phyloP scores from a whole-genome alignment of 2,797 vertebrate genomes.

The Oreochromis mossambicus region DNA sequence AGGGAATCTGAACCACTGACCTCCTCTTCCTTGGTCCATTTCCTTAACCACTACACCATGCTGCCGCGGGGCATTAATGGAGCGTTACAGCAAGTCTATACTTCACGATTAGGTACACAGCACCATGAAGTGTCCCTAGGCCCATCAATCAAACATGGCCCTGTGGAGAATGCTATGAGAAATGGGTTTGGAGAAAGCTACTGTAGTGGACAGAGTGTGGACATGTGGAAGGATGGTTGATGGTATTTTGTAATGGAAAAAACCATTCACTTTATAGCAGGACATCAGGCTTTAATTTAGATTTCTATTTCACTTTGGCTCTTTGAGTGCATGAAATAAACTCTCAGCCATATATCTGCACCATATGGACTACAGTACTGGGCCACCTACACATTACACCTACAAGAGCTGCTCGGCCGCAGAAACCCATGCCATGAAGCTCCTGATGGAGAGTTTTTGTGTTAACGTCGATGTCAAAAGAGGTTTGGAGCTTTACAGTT shows the following conservation, averaged over 20 bases:
- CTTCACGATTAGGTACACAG: constrained; percentile 62
- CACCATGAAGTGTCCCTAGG: constrained; percentile 47
- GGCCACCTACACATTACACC: background rate
- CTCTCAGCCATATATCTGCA: background rate
- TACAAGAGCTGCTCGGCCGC: background rate
- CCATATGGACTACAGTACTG: background rate
- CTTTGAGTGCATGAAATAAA: background rate
- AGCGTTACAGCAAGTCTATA: constrained; percentile 61
- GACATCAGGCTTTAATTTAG: constrained; percentile 36
- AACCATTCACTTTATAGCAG: background rate
- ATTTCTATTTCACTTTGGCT: constrained; percentile 26
- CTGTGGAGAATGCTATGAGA: constrained; percentile 42
- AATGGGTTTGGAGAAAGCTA: constrained; percentile 53
- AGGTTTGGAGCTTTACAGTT: background rate
- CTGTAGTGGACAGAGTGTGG: constrained; percentile 27
- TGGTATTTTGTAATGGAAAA: background rate
- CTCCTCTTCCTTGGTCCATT: constrained; percentile 67
- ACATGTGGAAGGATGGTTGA: constrained; percentile 45
- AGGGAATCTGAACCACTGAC: constrained; percentile 66
- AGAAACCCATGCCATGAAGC: background rate
- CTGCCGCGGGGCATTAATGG: constrained; percentile 62
- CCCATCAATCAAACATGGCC: constrained; percentile 70
- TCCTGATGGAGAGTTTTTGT: background rate
- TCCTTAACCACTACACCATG: constrained; percentile 68
- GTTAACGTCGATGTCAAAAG: background rate